These are phyloP conservation scores for Diadophis punctatus DNA, from an alignment of 2,113 vertebrate species.

Conservation along the genomic window DNA sequence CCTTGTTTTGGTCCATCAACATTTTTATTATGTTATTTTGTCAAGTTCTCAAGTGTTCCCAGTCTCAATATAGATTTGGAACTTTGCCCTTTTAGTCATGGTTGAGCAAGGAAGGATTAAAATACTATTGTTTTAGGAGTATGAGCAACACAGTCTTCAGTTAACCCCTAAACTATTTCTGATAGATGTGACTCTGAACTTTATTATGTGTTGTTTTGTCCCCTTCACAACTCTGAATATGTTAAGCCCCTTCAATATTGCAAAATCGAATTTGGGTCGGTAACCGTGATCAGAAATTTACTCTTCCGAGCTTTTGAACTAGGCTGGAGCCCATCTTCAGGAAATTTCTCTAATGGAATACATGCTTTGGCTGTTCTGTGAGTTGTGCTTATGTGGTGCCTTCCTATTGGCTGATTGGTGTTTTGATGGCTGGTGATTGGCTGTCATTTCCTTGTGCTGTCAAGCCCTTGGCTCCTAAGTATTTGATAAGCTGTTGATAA, in stretches of 20 bases:
- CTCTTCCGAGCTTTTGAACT: too few relatives aligned
- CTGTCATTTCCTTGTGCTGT: too few relatives aligned
- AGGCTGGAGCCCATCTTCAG: too few relatives aligned
- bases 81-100: not conserved
- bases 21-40: not conserved
- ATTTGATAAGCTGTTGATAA: too few relatives aligned
- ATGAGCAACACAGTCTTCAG: slow-evolving; percentile 19
- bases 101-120: not conserved
- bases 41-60: slow-evolving; percentile 19
- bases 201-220: not conserved
- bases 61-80: slow-evolving; percentile 29
- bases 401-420: too few relatives aligned
- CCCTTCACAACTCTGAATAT: not conserved
- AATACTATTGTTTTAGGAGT: not conserved
- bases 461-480: too few relatives aligned
- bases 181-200: slow-evolving; percentile 14
- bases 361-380: too few relatives aligned
- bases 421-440: too few relatives aligned
- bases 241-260: not conserved
- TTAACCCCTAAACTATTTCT: not conserved
- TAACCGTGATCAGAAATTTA: too few relatives aligned
- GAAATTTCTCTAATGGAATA: too few relatives aligned
- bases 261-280: too few relatives aligned
- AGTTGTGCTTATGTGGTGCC: too few relatives aligned
- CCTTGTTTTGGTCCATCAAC: not conserved